These are phyloP conservation scores for Labeo rohita DNA, from an alignment of 2,113 vertebrate genomes.

Conservation along the genomic window DNA sequence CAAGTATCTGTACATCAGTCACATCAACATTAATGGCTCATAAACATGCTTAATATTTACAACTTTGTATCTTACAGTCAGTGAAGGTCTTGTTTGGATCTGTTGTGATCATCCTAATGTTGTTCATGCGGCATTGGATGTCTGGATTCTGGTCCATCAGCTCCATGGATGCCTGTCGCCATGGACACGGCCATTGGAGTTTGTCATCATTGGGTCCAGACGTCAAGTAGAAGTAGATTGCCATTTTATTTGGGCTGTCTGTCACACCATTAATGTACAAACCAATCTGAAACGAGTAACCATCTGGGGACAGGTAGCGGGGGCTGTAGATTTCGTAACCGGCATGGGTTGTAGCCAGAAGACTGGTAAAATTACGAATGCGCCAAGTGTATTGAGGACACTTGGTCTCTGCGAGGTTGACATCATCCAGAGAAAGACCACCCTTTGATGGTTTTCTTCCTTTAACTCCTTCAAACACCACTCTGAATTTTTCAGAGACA, in stretches of 20 bases:
- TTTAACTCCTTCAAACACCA: constrained; percentile 84
- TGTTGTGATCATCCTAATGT: constrained; percentile 84
- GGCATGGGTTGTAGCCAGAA: constrained; percentile 69
- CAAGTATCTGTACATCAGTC: neutral
- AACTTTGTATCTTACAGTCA: constrained; percentile 68
- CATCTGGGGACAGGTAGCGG: constrained; percentile 81
- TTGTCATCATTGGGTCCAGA: constrained; percentile 82
- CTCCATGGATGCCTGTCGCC: constrained; percentile 83
- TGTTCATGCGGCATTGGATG: constrained; percentile 84
- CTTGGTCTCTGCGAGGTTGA: constrained; percentile 89
- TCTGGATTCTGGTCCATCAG: constrained; percentile 88
- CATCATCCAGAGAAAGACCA: constrained; percentile 90
- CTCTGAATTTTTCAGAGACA: constrained; percentile 80
- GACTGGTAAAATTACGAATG: constrained; percentile 81
- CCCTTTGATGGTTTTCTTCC: constrained; percentile 66
- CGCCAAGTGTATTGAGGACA: constrained; percentile 89
- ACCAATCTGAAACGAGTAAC: constrained; percentile 87
- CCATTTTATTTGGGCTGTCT: constrained; percentile 57
- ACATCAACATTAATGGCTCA: neutral
- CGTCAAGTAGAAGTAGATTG: constrained; percentile 79
- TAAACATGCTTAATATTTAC: neutral
- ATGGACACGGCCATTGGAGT: constrained; percentile 86
- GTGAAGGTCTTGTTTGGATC: constrained; percentile 71
- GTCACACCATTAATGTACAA: constrained; percentile 69
- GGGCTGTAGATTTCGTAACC: constrained; percentile 77